Conservation (phyloP, 2,888 invertebrate species). For the Xylota segnis region DNA sequence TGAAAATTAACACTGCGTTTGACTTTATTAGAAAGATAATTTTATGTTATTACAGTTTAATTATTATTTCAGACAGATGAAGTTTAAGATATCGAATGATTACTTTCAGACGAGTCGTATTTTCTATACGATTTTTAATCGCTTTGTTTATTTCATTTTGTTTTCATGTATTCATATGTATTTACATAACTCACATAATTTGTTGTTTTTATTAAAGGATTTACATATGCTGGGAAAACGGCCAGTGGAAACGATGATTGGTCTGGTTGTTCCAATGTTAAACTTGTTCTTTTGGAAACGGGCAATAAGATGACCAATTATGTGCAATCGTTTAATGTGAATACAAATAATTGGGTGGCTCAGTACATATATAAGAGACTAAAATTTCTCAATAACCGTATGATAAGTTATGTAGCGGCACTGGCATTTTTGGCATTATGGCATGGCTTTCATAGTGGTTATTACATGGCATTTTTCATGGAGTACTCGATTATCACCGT, state of each 20-base stretch:
- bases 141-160: too few relatives aligned
- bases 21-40: too few relatives aligned
- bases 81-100: too few relatives aligned
- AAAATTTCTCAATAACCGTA: constrained; percentile 93
- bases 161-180: neutral
- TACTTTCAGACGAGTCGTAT: too few relatives aligned
- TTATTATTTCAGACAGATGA: too few relatives aligned
- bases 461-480: constrained; percentile 96
- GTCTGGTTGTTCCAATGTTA: constrained; percentile 96
- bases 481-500: constrained; percentile 95
- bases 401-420: constrained; percentile 92
- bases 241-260: constrained; percentile 93
- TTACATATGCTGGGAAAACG: constrained; percentile 86
- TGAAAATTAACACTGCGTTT: too few relatives aligned
- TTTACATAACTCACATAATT: neutral
- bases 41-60: too few relatives aligned
- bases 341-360: constrained; percentile 97
- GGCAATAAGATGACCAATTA: constrained; percentile 94
- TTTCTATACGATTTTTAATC: too few relatives aligned
- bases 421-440: constrained; percentile 95
- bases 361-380: constrained; percentile 97
- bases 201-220: constrained; percentile 85
- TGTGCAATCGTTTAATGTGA: constrained; percentile 96
- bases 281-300: constrained; percentile 92
- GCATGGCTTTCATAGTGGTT: constrained; percentile 98